These are phyloP conservation scores for Cephalopterus ornatus DNA, from an alignment of 2,113 vertebrate species.

Conservation along the genomic window DNA sequence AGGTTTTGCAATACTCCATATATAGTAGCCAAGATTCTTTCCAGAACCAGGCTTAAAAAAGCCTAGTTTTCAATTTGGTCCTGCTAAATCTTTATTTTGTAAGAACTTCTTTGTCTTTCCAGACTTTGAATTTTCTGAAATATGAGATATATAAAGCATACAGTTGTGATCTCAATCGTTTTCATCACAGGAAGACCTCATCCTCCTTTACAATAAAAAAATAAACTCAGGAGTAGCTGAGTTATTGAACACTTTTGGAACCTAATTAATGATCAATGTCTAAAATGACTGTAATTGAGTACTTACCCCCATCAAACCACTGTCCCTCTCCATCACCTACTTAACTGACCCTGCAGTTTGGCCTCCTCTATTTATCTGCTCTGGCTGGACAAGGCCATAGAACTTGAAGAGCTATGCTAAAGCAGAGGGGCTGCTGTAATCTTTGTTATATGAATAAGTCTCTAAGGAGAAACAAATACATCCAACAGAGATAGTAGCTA, in stretches of 20 bases:
- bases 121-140: constrained; percentile 10
- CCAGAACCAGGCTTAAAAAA: neutral
- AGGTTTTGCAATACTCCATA: neutral
- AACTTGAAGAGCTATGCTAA: constrained; percentile 54
- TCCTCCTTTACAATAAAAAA: constrained; percentile 18
- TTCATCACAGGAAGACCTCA: constrained; percentile 1
- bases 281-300: constrained; percentile 20
- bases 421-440: constrained; percentile 42
- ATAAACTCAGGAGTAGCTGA: constrained; percentile 35
- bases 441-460: constrained; percentile 48
- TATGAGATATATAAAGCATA: neutral
- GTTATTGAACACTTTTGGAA: constrained; percentile 52
- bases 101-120: neutral
- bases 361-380: constrained; percentile 54
- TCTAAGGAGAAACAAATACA: constrained; percentile 61
- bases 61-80: neutral
- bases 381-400: constrained; percentile 61
- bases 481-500: neutral
- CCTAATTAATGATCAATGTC: constrained; percentile 55
- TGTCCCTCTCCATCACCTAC: constrained; percentile 46
- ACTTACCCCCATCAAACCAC: constrained; percentile 48
- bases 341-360: constrained; percentile 56
- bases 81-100: neutral
- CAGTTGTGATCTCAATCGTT: neutral
- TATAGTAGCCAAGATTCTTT: neutral